Base-by-base conservation (phyloP, 2,113 vertebrate genomes). In the Nettapus auritus region DNA sequence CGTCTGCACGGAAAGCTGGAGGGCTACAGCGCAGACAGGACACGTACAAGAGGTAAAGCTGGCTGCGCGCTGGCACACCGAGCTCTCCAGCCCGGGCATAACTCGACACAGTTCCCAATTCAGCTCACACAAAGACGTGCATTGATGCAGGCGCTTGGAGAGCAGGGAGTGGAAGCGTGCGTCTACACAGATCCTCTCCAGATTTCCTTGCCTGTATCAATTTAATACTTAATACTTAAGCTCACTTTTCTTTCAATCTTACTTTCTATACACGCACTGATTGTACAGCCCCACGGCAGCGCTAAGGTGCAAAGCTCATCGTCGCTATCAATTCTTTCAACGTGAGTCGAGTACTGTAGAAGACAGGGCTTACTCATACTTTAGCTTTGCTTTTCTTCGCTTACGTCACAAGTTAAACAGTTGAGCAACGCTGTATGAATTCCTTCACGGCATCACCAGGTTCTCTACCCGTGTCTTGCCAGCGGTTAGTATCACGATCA, bases 41-140 rank as follows among this genome's bases (percentile, higher is more conserved):
- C 34, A 67, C 20, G 29, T 2, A 6, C 53, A 81, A 66, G 16
- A 14, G 64, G 42, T 15, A 81, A 78, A 53, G 57, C 38, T 75
- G 73, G 15, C 85, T 3, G 4, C 5, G 33, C n/a, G 31, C 69
- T 13, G 44, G 70, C 44, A 83, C 74, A 64, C 6, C 0, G 0
- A 87, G 68, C 80, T n/a, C 73, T 95, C 53, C 44, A 90, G 76
- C 29, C 36, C 36, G 42, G 48, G 21, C 44, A 78, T 48, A 79
- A 88, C 62, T 29, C 48, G 82, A 91, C 73, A 69, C 36, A 91
- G 79, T 50, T 89, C 80, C 52, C 15, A 38, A 59, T 12, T 73
- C 64, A 86, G 23, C 17, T 68, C 83, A 92, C 82, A 96, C 80
- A 92, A 82, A 92, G 77, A 13, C 38, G 48, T 71, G 70, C 74